Conservation (phyloP, 2,888 invertebrate species). For the Melangyna quadrimaculata region DNA sequence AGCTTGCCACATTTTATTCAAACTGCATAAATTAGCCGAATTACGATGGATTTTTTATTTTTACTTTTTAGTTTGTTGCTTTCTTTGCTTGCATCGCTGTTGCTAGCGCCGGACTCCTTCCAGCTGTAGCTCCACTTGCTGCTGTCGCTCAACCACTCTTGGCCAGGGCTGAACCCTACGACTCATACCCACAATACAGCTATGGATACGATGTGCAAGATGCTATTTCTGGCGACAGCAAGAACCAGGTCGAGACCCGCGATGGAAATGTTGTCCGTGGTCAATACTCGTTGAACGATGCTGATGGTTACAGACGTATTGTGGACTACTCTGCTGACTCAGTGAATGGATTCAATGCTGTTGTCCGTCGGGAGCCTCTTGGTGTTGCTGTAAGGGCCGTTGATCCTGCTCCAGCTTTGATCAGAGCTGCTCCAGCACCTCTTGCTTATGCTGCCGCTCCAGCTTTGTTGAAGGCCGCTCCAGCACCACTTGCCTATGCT, state of each 20-base stretch:
- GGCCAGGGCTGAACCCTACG: slow-evolving; percentile 77
- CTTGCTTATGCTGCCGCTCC: slow-evolving; percentile 12
- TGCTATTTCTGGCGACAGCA: slow-evolving; percentile 80
- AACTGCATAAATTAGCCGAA: slow-evolving; percentile 1
- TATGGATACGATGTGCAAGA: slow-evolving; percentile 81
- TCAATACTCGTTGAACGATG: slow-evolving; percentile 81
- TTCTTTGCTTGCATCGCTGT: slow-evolving; percentile 78
- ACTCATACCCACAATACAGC: slow-evolving; percentile 81
- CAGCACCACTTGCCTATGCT: slow-evolving; percentile 5
- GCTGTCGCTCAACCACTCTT: slow-evolving; percentile 67
- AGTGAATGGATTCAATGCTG: slow-evolving; percentile 81
- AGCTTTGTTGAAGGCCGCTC: slow-evolving; percentile 8
- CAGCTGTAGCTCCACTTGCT: slow-evolving; percentile 76
- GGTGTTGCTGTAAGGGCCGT: slow-evolving; percentile 74
- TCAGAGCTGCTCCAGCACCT: not conserved
- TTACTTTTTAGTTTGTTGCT: slow-evolving; percentile 75
- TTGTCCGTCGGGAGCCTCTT: slow-evolving; percentile 80
- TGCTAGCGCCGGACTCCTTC: slow-evolving; percentile 78
- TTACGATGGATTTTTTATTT: not conserved
- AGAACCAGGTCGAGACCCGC: slow-evolving; percentile 80
- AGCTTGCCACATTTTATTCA: slow-evolving; percentile 7
- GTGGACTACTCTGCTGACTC: slow-evolving; percentile 81
- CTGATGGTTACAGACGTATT: slow-evolving; percentile 80
- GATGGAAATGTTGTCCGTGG: slow-evolving; percentile 81
- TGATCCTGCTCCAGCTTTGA: slow-evolving; percentile 73